Percentiles rank a stretch among this genome's conserved stretches.
These are phyloP conservation scores for Ericerus pela DNA, from an alignment of 1,140 invertebrate genomes.

Conservation along the genomic window DNA sequence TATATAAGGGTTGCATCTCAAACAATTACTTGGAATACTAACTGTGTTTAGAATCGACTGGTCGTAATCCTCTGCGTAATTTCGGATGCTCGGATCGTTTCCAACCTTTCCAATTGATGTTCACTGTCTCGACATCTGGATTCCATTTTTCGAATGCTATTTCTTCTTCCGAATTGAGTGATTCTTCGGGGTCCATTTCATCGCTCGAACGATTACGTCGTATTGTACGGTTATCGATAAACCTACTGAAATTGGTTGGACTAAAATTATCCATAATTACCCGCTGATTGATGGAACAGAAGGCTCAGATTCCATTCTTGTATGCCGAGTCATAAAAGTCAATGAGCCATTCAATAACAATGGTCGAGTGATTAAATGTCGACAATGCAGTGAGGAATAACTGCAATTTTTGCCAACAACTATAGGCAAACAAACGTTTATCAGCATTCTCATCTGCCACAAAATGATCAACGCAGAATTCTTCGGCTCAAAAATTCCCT, in stretches of 20 bases:
- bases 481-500: no score
- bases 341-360: no score
- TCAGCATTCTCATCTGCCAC: no score
- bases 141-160: conserved; percentile 3
- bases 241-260: neutral
- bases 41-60: neutral
- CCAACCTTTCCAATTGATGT: conserved; percentile 7
- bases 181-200: conserved; percentile 8
- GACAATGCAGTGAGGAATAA: no score
- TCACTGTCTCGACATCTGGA: neutral
- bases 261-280: conserved; percentile 5
- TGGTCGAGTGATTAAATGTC: no score
- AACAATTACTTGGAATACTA: neutral
- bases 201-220: conserved; percentile 3
- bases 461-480: no score
- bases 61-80: neutral
- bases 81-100: conserved; percentile 1
- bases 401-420: no score
- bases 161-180: conserved; percentile 2
- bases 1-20: neutral
- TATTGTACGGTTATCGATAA: neutral
- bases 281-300: no score
- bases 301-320: no score
- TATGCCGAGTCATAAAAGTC: no score
- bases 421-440: no score